These are phyloP conservation scores for Vireo griseus DNA, from an alignment of 2,797 vertebrate genomes.

Conservation along the genomic window DNA sequence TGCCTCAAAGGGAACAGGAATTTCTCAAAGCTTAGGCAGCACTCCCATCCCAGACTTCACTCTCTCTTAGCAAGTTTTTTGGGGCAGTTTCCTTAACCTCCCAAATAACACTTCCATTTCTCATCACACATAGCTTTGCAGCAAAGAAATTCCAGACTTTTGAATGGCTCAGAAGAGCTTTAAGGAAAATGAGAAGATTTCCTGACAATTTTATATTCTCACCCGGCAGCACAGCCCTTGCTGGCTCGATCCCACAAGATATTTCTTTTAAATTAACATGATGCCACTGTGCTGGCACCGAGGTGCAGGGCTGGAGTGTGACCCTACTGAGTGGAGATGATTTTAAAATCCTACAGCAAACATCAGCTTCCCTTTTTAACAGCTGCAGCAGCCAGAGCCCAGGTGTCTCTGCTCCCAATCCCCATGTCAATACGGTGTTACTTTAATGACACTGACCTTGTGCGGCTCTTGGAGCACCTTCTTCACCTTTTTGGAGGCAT, in stretches of 20 bases:
- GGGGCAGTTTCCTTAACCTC: not conserved
- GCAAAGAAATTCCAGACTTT: not conserved
- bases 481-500: constrained; percentile 6
- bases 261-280: not conserved
- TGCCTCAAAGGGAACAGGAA: not conserved
- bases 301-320: not conserved
- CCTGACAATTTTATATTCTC: not conserved
- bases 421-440: not conserved
- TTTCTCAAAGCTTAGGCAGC: not conserved
- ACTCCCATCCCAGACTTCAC: not conserved
- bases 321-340: not conserved
- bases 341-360: constrained; percentile 37
- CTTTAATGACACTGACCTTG: constrained; percentile 64
- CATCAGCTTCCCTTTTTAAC: not conserved
- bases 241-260: not conserved
- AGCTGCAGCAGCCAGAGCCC: constrained; percentile 8
- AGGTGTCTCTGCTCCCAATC: not conserved
- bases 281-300: not conserved
- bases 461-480: constrained; percentile 21
- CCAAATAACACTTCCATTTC: not conserved
- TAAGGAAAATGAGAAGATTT: not conserved
- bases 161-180: not conserved
- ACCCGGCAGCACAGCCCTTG: not conserved
- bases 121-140: not conserved
- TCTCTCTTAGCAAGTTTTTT: not conserved